A percentile compares a stretch with the other conserved stretches of the same genome.
Evolutionary conservation across 35 echinoderm and acorn worm species (phyloP).

Genomic region (Eucidaris tribuloides): DNA sequence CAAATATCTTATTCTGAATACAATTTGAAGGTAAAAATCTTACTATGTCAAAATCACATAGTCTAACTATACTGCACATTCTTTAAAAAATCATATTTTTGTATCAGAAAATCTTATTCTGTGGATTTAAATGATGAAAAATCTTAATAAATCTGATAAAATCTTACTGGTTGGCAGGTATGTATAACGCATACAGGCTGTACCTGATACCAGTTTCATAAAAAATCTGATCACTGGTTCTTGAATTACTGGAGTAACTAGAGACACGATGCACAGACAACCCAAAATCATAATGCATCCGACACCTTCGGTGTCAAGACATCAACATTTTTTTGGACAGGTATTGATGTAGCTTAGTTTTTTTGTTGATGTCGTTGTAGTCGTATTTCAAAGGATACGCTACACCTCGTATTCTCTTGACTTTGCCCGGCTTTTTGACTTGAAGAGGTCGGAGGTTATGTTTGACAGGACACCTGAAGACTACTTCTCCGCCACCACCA

Average conservation of each 20-base stretch:
- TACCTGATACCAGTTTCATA: not conserved
- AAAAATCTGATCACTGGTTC: too few relatives aligned
- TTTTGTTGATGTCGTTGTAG: not conserved
- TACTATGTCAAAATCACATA: too few relatives aligned
- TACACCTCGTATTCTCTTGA: conserved; percentile 92
- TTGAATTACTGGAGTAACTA: not conserved
- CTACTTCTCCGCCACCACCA: conserved; percentile 83
- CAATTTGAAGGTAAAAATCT: too few relatives aligned
- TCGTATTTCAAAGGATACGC: conserved; percentile 81
- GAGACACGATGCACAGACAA: too few relatives aligned
- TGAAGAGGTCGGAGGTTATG: conserved; percentile 78
- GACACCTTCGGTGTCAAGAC: too few relatives aligned
- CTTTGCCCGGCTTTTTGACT: conserved; percentile 75
- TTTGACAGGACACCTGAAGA: conserved; percentile 83
- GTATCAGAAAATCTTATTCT: too few relatives aligned
- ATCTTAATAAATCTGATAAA: too few relatives aligned
- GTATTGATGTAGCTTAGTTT: not conserved
- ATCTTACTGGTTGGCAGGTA: too few relatives aligned
- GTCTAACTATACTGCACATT: not conserved
- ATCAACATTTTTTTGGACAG: not conserved
- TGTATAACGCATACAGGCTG: not conserved
- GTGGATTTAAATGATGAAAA: too few relatives aligned
- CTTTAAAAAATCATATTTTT: too few relatives aligned
- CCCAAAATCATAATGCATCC: too few relatives aligned
- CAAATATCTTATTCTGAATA: too few relatives aligned